These are phyloP conservation scores for Paralichthys olivaceus DNA, from an alignment of 2,113 vertebrate genomes.

Conservation along the genomic window DNA sequence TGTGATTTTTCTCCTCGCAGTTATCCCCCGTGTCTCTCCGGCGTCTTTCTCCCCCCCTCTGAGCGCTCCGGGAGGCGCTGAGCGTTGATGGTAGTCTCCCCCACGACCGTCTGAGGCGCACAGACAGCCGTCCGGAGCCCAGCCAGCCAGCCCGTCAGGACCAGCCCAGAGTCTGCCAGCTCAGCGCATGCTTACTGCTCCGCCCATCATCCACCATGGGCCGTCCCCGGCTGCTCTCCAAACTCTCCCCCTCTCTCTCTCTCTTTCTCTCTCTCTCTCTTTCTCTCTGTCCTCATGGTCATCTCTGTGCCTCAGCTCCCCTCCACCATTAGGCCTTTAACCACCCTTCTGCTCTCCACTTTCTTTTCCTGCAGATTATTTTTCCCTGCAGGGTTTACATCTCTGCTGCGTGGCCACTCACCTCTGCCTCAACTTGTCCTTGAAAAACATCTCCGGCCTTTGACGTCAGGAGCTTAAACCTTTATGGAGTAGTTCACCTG, in stretches of 20 bases:
- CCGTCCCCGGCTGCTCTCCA: slow-evolving; percentile 74
- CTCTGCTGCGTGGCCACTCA: neutral
- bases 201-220: slow-evolving; percentile 76
- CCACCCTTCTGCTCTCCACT: neutral
- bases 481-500: no score
- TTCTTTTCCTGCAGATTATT: neutral
- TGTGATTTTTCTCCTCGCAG: slow-evolving; percentile 15
- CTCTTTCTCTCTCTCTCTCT: neutral
- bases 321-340: slow-evolving; percentile 24
- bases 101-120: slow-evolving; percentile 75
- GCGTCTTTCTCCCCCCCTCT: slow-evolving; percentile 14
- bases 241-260: slow-evolving; percentile 33
- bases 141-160: slow-evolving; percentile 81
- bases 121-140: slow-evolving; percentile 81
- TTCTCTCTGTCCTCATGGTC: slow-evolving; percentile 28
- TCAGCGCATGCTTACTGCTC: slow-evolving; percentile 85
- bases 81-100: slow-evolving; percentile 71
- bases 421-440: neutral
- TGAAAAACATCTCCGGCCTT: neutral
- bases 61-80: slow-evolving; percentile 66
- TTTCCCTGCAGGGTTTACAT: neutral
- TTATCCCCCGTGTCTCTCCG: slow-evolving; percentile 41
- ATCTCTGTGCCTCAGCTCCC: slow-evolving; percentile 26
- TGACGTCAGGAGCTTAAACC: no score
- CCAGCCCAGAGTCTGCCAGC: slow-evolving; percentile 83